Base-by-base conservation (phyloP, 1,140 invertebrate species). In the Caligus rogercresseyi region DNA sequence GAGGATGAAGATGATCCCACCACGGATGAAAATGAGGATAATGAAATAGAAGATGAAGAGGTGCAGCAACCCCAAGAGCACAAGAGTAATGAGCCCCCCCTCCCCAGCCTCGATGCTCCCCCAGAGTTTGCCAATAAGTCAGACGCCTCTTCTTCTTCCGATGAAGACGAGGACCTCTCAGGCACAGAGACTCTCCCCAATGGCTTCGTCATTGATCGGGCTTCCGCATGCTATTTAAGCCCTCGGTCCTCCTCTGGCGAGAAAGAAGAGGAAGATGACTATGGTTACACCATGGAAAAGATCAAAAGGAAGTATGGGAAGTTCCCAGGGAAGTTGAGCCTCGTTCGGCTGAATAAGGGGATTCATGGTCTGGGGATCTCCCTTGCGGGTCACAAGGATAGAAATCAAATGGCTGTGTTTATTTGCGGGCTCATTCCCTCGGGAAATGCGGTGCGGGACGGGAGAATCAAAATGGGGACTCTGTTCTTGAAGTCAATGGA, bases 401-500 rank as follows among this genome's bases (percentile, higher is more conserved):
- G 92, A 16, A 88, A 84, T 69, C 86, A 87, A 68, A 97, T 97
- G 90, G 88, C 87, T 19, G 90, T 94, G 52, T 96, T 95, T 74
- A 82, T 98, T 25, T 93, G 90, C 68, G 94, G 91, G 4, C 78
- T 99, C 16, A 85, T 96, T 74, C 88, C 91, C 0, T 84, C 83
- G 0, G 91, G 92, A 19, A 76, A 82, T 0, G 85, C 89, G 26
- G 80, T 74, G 61, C 81, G 81, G 65, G 81, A 84, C 24, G 83
- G 84, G 2, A 77, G 83, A 4, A 79, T 99, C 1, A 78, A 83
- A 69, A 81, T 95, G 94, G 93, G 0, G 95, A 99, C 72, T 92
- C 98, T 74, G 85, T 98, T 66, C 75, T 97, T 13, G 92, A 97
- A 79, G 86, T 92, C 31, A 98, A 98, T 76, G 92, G 92, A 14